Evolutionary conservation across 2,888 invertebrate species (phyloP).

Genomic region (Hirtodrosophila alboralis): DNA sequence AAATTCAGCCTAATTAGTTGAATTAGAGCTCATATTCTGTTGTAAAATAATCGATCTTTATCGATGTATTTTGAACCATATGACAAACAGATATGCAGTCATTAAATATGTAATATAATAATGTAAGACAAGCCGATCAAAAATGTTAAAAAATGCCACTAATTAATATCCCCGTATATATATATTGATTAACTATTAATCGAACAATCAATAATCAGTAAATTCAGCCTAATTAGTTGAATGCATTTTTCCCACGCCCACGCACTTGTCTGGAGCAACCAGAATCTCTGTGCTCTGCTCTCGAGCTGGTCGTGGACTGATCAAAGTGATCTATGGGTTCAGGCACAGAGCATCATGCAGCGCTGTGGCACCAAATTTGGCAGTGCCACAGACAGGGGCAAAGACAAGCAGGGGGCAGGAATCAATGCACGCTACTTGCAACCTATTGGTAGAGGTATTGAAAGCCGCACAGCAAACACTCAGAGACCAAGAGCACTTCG

Average conservation of each 20-base stretch:
- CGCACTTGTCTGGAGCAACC: conserved; percentile 61
- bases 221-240: conserved; percentile 61
- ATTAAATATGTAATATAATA: too few relatives aligned
- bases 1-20: too few relatives aligned
- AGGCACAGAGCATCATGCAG: conserved; percentile 43
- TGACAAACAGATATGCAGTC: too few relatives aligned
- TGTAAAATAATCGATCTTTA: too few relatives aligned
- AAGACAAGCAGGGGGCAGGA: conserved; percentile 47
- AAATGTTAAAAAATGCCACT: too few relatives aligned
- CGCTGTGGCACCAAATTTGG: conserved; percentile 65
- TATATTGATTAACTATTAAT: conserved; percentile 1
- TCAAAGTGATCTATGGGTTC: conserved; percentile 65
- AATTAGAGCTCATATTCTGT: too few relatives aligned
- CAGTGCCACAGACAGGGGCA: conserved; percentile 34
- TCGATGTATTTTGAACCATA: too few relatives aligned
- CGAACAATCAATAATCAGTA: conserved; percentile 3
- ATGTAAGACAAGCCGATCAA: too few relatives aligned
- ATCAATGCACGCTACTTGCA: conserved; percentile 73
- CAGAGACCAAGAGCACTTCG: conserved; percentile 18
- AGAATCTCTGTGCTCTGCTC: background rate
- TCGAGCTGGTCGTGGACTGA: conserved; percentile 40
- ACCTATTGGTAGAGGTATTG: conserved; percentile 53
- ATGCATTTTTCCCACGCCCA: conserved; percentile 71
- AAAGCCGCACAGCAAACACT: conserved; percentile 47
- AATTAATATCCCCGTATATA: too few relatives aligned